Evolutionary conservation across 1,140 invertebrate species (phyloP), one percentile per base, ranked within the genome.

Genomic region (Anoplolepis gracilipes): DNA sequence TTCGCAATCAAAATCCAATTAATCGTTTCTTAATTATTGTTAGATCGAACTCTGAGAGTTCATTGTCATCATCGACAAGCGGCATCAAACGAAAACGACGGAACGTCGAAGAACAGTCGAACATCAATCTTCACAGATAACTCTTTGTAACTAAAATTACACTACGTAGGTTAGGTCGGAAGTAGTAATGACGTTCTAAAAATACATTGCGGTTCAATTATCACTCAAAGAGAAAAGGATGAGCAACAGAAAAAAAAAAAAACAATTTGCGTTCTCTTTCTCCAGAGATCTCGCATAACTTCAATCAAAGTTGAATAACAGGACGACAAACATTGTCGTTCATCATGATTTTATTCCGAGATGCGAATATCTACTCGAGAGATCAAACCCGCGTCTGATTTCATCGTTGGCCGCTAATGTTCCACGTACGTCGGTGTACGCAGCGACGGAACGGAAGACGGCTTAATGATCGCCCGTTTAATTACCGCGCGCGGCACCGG

Each of bases 391-490:
- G 8, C 11, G 39, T 61, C 19, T 42, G 36, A 73, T 25, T 7
- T 72, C 64, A 57, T 70, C 42, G 11, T n/a, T n/a, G 8, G 28
- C 8, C 19, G 19, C 6, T 72, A 28, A 82, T 72, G 16, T 57
- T 79, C 16, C 30, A 16, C 8, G 11, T 22, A 46, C 42, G 25
- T 22, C 57, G 19, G 25, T n/a, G 19, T 33, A 33, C 13, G 10
- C 36, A 33, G 28, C 33, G 65, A 81, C 33, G 39, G 65, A 30
- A 59, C 53, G 65, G 53, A 59, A 59, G 65, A 25, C 19, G 67
- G 36, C 28, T 73, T 79, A 79, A 79, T 70, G 77, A 79, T 79
- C 64, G 64, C 22, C 39, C 77, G 46, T 79, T 82, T 73, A 82
- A 82, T 82, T 72, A 59, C 65, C 65, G 78, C 22, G 46, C 77